These are phyloP conservation scores for Drosophila differens DNA, from an alignment of 2,888 invertebrate species.

Conservation along the genomic window DNA sequence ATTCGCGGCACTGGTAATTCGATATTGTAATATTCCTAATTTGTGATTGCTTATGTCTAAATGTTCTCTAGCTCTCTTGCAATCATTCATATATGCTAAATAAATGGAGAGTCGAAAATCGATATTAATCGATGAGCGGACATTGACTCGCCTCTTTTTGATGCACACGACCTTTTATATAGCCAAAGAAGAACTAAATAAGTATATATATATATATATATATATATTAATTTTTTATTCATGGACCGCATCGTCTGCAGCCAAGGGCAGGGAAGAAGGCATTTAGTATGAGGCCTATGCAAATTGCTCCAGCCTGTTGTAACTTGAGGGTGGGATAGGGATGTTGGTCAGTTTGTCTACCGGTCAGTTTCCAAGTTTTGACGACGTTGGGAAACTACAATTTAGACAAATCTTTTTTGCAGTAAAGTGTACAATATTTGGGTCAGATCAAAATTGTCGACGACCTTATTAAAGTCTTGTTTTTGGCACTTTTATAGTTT, in stretches of 20 bases:
- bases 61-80: not conserved
- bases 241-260: constrained; percentile 32
- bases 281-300: constrained; percentile 26
- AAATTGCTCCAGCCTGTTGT: constrained; percentile 44
- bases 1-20: not conserved
- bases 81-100: not conserved
- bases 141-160: not conserved
- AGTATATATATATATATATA: constrained; percentile 1
- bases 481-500: not conserved
- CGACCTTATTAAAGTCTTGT: not conserved
- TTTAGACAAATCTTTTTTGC: not conserved
- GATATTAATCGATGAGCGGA: not conserved
- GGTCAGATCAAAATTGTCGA: constrained; percentile 25
- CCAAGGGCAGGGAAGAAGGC: not conserved
- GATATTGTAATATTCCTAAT: not conserved
- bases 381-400: not conserved
- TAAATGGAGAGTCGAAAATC: not conserved
- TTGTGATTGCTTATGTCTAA: not conserved
- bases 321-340: not conserved
- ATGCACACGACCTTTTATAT: not conserved
- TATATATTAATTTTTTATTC: constrained; percentile 23
- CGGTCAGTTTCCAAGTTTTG: constrained; percentile 49
- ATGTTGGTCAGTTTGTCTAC: constrained; percentile 1
- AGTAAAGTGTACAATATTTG: constrained; percentile 30
- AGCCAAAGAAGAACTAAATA: not conserved